Conservation (phyloP, 37 sponge, comb jelly and placozoan genomes). For the Diacarnus erythraeanus region DNA sequence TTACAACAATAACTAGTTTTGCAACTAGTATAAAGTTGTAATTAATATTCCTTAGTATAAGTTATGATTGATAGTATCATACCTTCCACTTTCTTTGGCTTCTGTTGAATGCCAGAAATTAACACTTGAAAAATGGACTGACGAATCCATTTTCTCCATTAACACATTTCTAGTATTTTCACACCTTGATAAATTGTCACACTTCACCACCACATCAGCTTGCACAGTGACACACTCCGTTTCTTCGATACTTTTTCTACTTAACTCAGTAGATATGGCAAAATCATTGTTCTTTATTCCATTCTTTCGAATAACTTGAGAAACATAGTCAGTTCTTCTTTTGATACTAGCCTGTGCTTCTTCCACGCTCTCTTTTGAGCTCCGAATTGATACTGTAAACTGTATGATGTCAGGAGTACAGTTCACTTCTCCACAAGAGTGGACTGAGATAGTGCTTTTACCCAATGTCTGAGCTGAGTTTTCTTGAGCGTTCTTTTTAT, state of each 20-base stretch:
- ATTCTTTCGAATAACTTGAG: constrained; percentile 64
- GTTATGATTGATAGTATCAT: no score
- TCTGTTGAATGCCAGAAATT: constrained; percentile 19
- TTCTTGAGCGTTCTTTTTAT: background rate
- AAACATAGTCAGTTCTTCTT: constrained; percentile 63
- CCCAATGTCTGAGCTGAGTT: no score
- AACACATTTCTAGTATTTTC: constrained; percentile 49
- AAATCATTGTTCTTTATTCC: constrained; percentile 28
- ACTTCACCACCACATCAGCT: constrained; percentile 30
- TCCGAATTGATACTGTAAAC: constrained; percentile 36
- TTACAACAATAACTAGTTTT: no score
- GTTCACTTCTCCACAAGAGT: constrained; percentile 32
- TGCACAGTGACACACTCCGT: constrained; percentile 15
- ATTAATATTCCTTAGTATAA: no score
- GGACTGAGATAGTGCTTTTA: constrained; percentile 57
- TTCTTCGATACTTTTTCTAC: background rate
- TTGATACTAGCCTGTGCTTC: constrained; percentile 67
- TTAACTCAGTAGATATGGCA: constrained; percentile 36
- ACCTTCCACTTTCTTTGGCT: constrained; percentile 43
- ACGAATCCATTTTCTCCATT: constrained; percentile 67
- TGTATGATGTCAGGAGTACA: constrained; percentile 36
- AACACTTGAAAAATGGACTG: constrained; percentile 36
- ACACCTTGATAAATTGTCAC: constrained; percentile 16
- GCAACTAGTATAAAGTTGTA: no score
- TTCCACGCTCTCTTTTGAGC: constrained; percentile 50